phyloP scores from a whole-genome alignment of 2,888 invertebrate species.

The Petrolisthes cinctipes region DNA sequence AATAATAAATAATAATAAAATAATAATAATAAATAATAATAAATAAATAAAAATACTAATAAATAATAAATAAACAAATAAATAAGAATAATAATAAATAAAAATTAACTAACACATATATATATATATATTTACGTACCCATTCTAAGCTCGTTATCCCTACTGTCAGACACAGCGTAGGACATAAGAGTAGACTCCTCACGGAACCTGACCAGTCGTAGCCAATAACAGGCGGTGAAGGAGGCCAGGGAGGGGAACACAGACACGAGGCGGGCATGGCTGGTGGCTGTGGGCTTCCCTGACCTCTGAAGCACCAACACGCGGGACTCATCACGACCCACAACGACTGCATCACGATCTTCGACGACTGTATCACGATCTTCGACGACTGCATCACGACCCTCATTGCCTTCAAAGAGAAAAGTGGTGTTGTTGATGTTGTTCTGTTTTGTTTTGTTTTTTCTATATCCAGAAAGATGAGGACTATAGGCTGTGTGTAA shows the following conservation, averaged over 20 bases:
- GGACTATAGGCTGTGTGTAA: too few species aligned
- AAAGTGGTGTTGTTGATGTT: background rate
- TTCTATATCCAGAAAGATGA: too few species aligned
- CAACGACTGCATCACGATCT: background rate
- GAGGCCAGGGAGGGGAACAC: conserved; percentile 45
- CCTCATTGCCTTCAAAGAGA: background rate
- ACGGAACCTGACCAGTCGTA: conserved; percentile 47
- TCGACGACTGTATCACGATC: background rate
- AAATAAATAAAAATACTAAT: background rate
- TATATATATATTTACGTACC: conserved; percentile 18
- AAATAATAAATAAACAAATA: background rate
- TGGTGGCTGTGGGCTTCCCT: conserved; percentile 38
- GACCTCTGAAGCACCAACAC: conserved; percentile 52
- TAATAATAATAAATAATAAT: background rate
- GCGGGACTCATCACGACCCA: background rate
- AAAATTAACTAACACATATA: background rate
- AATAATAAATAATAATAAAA: background rate
- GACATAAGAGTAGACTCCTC: conserved; percentile 59
- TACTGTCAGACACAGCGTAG: conserved; percentile 51
- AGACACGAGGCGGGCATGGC: conserved; percentile 36
- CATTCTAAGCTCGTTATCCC: conserved; percentile 56
- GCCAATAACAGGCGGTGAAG: conserved; percentile 56
- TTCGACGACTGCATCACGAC: background rate
- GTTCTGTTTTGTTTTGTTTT: background rate
- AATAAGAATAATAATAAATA: too few species aligned